These are phyloP conservation scores for Cettia cetti DNA, from an alignment of 2,113 vertebrate genomes.

Conservation along the genomic window DNA sequence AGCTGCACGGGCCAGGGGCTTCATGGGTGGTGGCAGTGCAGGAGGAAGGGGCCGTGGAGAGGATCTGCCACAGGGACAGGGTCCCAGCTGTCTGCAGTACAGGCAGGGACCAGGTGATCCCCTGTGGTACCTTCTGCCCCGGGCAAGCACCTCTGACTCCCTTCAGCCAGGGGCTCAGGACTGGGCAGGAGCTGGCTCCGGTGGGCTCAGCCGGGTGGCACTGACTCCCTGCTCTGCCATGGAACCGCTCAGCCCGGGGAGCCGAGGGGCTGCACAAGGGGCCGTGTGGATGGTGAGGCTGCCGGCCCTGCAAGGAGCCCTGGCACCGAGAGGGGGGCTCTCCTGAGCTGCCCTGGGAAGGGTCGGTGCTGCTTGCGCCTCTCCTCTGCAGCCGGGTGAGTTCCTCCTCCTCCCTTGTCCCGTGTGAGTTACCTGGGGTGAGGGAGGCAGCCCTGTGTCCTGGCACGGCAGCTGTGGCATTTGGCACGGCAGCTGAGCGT, in stretches of 20 bases:
- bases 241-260: accelerated
- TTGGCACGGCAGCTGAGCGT: accelerated
- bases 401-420: accelerated
- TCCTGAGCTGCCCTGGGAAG: background rate
- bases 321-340: background rate
- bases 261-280: accelerated
- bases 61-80: background rate
- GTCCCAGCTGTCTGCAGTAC: background rate
- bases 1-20: accelerated
- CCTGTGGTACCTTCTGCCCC: background rate
- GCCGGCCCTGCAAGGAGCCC: accelerated
- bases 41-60: background rate
- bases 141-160: accelerated
- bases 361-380: accelerated
- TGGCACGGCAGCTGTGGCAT: background rate
- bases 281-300: accelerated
- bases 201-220: background rate
- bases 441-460: background rate
- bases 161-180: background rate
- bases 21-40: accelerated
- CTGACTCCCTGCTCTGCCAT: accelerated
- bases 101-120: background rate
- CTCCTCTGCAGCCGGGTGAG: accelerated
- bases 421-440: accelerated
- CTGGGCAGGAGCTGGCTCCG: accelerated